phyloP scores from a whole-genome alignment of 2,113 vertebrate species.

The Mesembrinibis cayennensis region DNA sequence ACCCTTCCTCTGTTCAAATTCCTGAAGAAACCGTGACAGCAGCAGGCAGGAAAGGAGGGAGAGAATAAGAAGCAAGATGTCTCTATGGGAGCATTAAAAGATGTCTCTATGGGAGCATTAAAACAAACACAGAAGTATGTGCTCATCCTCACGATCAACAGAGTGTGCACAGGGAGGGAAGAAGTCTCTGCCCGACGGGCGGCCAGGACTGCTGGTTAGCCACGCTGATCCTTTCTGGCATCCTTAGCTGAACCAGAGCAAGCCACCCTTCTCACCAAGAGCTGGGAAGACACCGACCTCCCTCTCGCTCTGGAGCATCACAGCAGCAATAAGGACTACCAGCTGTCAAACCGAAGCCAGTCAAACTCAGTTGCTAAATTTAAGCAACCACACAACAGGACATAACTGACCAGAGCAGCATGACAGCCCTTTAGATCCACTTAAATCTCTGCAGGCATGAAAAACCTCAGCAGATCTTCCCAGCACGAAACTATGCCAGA shows the following conservation, averaged over 20 bases:
- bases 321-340: neutral
- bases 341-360: neutral
- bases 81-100: constrained; percentile 39
- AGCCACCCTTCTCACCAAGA: neutral
- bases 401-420: constrained; percentile 45
- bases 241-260: neutral
- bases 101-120: constrained; percentile 34
- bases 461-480: constrained; percentile 38
- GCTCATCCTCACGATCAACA: neutral
- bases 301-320: neutral
- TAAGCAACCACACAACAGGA: constrained; percentile 38
- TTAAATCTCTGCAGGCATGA: constrained; percentile 44
- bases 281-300: neutral
- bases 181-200: neutral
- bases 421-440: constrained; percentile 32
- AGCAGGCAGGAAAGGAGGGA: neutral
- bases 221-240: neutral
- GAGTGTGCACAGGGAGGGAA: neutral
- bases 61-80: constrained; percentile 1
- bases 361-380: constrained; percentile 34
- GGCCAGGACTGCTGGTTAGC: neutral
- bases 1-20: neutral
- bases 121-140: constrained; percentile 34
- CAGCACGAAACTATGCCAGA: constrained; percentile 5
- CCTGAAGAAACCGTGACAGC: neutral